phyloP scores from a whole-genome alignment of 1,140 invertebrate species.

The Pomacea maculata region DNA sequence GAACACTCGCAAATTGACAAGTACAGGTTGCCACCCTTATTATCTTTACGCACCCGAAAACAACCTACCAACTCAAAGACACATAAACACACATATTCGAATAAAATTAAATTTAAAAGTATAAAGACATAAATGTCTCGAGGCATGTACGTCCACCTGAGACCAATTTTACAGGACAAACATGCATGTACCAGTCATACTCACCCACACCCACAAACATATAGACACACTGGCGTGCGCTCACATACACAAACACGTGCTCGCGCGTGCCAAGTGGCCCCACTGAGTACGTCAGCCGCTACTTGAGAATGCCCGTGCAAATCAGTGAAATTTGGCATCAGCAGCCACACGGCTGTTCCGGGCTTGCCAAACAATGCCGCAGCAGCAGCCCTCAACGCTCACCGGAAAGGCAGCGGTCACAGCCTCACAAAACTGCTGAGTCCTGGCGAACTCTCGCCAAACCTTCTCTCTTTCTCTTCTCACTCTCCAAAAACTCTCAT shows the following conservation, averaged over 20 bases:
- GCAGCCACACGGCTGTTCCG: no score
- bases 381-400: no score
- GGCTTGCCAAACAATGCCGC: no score
- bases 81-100: not conserved
- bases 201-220: not conserved
- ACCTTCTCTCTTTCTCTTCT: not conserved
- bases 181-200: not conserved
- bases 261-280: not conserved
- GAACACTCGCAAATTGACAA: not conserved
- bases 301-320: no score
- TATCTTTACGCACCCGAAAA: not conserved
- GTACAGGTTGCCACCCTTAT: not conserved
- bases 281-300: no score
- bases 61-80: not conserved
- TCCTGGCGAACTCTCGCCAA: not conserved
- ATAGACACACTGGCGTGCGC: not conserved
- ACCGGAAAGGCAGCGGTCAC: not conserved
- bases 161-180: no score
- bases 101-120: not conserved
- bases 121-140: not conserved
- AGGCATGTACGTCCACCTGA: not conserved
- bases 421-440: not conserved
- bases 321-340: no score
- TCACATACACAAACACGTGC: slow-evolving; percentile 2
- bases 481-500: not conserved